Conservation (phyloP, 1,140 invertebrate species). For the Zaprionus gabonicus region DNA sequence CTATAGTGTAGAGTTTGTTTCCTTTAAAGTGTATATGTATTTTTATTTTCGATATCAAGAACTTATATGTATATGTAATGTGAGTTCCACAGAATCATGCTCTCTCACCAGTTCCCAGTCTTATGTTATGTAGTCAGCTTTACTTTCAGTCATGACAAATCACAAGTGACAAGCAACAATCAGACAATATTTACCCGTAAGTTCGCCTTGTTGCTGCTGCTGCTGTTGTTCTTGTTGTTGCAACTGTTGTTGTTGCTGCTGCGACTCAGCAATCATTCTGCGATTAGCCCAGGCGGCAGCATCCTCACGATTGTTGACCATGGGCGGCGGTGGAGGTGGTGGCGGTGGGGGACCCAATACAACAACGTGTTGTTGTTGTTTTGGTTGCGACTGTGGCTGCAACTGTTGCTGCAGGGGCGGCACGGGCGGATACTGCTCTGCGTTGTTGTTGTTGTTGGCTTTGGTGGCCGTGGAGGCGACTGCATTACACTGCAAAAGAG, state of each 20-base stretch:
- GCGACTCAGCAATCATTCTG: conserved; percentile 68
- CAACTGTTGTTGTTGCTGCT: conserved; percentile 28
- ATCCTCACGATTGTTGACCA: conserved; percentile 79
- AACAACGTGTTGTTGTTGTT: conserved; percentile 46
- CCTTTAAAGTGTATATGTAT: no score
- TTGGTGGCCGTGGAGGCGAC: conserved; percentile 56
- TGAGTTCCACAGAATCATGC: no score
- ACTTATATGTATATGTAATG: no score
- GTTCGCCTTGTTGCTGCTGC: conserved; percentile 24
- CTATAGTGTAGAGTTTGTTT: no score
- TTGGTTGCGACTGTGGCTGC: conserved; percentile 41
- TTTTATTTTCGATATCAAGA: no score
- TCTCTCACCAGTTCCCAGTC: neutral
- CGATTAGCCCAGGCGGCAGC: conserved; percentile 76
- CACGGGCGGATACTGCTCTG: conserved; percentile 59
- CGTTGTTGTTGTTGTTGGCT: conserved; percentile 48
- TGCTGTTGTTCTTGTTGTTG: conserved; percentile 18
- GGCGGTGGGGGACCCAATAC: conserved; percentile 63
- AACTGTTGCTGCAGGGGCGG: conserved; percentile 62
- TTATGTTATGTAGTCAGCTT: neutral
- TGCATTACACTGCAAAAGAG: conserved; percentile 61
- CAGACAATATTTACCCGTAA: conserved; percentile 47
- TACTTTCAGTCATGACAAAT: conserved; percentile 5
- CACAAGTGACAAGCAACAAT: conserved; percentile 7
- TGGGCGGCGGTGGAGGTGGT: conserved; percentile 60